Evolutionary conservation across 2,888 invertebrate genomes (phyloP).

Genomic region (Ypsolopha sequella): DNA sequence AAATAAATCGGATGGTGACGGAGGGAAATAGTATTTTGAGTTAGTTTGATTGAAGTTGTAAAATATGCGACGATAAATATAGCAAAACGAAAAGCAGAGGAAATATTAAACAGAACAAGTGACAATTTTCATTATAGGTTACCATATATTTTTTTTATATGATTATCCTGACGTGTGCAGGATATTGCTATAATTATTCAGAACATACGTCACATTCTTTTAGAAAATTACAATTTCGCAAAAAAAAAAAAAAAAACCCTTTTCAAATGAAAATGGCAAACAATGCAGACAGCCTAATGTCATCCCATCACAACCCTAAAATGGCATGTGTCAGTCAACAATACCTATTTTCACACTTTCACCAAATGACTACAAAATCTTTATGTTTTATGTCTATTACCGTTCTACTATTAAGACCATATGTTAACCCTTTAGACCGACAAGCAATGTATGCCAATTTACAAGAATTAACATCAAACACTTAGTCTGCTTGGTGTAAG

Average conservation of each 20-base stretch:
- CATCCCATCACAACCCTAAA: conserved; percentile 63
- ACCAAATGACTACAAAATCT: conserved; percentile 6
- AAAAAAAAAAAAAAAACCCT: background rate
- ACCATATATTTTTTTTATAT: no score
- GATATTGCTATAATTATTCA: no score
- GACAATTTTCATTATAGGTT: no score
- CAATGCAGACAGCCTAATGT: conserved; percentile 64
- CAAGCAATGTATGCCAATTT: background rate
- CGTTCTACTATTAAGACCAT: background rate
- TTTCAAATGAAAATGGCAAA: conserved; percentile 13
- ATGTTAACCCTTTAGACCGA: background rate
- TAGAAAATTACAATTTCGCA: no score
- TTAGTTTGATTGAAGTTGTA: no score
- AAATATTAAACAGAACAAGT: no score
- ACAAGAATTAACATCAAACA: background rate
- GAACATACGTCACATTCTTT: no score
- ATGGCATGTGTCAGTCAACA: conserved; percentile 60
- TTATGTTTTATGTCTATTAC: background rate
- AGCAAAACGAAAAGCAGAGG: no score
- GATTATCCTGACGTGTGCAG: no score
- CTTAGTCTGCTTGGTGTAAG: conserved; percentile 15
- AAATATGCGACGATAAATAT: no score
- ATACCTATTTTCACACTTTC: conserved; percentile 23
- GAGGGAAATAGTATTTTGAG: no score
- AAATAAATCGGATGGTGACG: no score